These are phyloP conservation scores for Linepithema humile DNA, from an alignment of 1,140 invertebrate species.

Conservation along the genomic window DNA sequence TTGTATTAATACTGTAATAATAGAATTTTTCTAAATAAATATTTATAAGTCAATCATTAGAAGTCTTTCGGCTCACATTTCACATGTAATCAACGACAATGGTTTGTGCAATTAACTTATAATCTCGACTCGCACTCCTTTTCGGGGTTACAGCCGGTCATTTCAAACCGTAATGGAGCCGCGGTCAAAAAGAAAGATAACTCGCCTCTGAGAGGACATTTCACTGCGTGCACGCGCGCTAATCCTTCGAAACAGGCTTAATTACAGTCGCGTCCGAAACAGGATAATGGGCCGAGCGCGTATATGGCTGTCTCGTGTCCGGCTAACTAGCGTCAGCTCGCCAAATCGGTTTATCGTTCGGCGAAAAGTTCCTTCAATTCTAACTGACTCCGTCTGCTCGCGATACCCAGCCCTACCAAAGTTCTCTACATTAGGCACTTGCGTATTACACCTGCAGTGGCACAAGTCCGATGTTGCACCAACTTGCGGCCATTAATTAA, in stretches of 20 bases:
- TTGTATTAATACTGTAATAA: neutral
- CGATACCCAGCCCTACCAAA: conserved; percentile 54
- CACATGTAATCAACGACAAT: neutral
- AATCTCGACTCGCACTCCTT: neutral
- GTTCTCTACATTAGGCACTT: conserved; percentile 70
- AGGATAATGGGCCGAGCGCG: conserved; percentile 74
- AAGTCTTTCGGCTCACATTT: neutral
- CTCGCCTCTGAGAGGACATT: conserved; percentile 8
- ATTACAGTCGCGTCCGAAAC: conserved; percentile 76
- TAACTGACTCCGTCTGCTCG: conserved; percentile 72
- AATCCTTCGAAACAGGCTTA: conserved; percentile 80
- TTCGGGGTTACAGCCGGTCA: conserved; percentile 12
- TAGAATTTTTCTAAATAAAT: neutral
- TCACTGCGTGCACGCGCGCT: conserved; percentile 51
- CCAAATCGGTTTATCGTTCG: conserved; percentile 81
- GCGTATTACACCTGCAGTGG: conserved; percentile 70
- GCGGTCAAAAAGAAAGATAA: conserved; percentile 59
- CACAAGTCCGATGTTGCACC: conserved; percentile 63
- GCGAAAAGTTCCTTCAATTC: conserved; percentile 78
- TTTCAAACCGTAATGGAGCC: conserved; percentile 52
- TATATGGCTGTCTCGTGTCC: conserved; percentile 81
- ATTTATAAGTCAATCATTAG: neutral
- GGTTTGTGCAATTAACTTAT: conserved; percentile 17
- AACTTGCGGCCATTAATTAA: conserved; percentile 73
- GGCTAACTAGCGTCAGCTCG: conserved; percentile 78